Base-by-base conservation (phyloP, 2,888 invertebrate genomes). In the Drosophila nr. fundita region DNA sequence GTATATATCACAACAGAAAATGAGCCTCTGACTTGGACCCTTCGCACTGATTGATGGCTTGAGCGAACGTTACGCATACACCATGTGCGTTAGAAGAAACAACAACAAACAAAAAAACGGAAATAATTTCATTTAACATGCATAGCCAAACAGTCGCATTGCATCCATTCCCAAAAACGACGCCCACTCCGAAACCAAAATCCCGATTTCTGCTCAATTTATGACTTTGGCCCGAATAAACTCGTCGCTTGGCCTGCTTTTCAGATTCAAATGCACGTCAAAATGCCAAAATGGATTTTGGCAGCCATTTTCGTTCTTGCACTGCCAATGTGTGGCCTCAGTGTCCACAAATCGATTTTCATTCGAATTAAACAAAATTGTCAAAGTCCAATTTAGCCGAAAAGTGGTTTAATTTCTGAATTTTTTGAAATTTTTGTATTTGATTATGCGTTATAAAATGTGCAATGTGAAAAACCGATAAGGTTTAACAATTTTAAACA, bases 41-140 rank as follows among this genome's bases (percentile, higher is more conserved):
- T 36, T 50, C 42, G 58, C 57, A 50, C 72, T 87, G 85, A 85
- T 85, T 89, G 87, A 85, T 85, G 85, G 72, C 77, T 87, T 75
- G 73, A 45, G 57, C 65, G 71, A 75, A 53, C 61, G 74, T 73
- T 83, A 76, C 87, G 78, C 87, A 84, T 89, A 75, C 85, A 72
- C 74, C 82, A 82, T 71, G 77, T 76, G 82, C 54, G 38, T 49
- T 60, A 30, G 40, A 69, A 61, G 40, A 54, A 62, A 72, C 40
- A 60, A 55, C 38, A 55, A 32, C 8, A 10, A 55, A 58, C n/a
- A 57, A 11, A n/a, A 59, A 60, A 50, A 27, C 55, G 65, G 88
- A 85, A 89, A 85, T 89, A 89, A 89, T 85, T 87, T 89, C 80
- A 89, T 85, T 89, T 82, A 82, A 76, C 89, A 82, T 84, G 89